Evolutionary conservation across 1,140 invertebrate species (phyloP).

Genomic region (Aphidius gifuensis): DNA sequence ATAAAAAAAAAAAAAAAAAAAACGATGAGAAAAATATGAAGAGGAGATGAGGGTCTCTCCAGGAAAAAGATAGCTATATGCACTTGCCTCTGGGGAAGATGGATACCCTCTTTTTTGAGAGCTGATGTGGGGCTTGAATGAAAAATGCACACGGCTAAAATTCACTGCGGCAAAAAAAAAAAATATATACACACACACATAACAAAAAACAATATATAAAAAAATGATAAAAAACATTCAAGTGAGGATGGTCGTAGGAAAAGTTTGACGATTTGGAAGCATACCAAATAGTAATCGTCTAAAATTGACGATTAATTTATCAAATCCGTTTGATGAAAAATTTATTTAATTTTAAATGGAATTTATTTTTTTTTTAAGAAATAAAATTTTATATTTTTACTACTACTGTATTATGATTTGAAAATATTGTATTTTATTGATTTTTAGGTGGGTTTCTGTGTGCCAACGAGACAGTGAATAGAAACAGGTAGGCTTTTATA

Average conservation of each 20-base stretch:
- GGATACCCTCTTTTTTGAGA: slow-evolving; percentile 45
- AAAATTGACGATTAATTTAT: slow-evolving; percentile 55
- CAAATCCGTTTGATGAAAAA: slow-evolving; percentile 20
- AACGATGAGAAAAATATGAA: slow-evolving; percentile 26
- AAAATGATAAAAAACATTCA: too few species aligned
- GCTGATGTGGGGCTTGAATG: slow-evolving; percentile 33
- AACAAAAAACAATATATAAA: neutral
- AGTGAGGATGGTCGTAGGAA: too few species aligned
- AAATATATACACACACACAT: too few species aligned
- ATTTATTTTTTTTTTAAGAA: too few species aligned
- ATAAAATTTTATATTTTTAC: too few species aligned
- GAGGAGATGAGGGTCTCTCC: slow-evolving; percentile 20
- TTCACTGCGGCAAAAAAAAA: slow-evolving; percentile 51
- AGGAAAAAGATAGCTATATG: slow-evolving; percentile 15
- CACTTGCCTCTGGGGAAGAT: slow-evolving; percentile 47
- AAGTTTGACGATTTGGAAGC: slow-evolving; percentile 49
- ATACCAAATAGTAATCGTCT: slow-evolving; percentile 53
- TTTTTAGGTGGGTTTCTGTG: too few species aligned
- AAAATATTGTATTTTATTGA: too few species aligned
- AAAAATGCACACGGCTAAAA: slow-evolving; percentile 54
- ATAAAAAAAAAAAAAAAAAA: slow-evolving; percentile 23
- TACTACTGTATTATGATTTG: too few species aligned
- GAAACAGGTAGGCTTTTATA: too few species aligned
- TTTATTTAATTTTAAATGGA: too few species aligned
- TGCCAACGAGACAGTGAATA: too few species aligned